Conservation (phyloP, 2,113 vertebrate genomes). For the Miniopterus natalensis region DNA sequence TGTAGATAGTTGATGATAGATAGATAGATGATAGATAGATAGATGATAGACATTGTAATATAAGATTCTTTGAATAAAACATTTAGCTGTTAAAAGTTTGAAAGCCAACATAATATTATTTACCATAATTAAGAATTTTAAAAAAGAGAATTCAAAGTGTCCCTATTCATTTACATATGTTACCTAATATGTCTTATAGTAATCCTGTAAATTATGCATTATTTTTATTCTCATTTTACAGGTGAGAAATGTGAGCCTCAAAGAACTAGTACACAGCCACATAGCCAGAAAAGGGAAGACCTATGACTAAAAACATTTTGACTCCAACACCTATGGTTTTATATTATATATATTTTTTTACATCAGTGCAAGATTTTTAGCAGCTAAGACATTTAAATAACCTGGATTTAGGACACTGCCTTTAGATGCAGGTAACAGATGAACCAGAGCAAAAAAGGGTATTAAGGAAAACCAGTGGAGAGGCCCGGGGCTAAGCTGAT, state of each 20-base stretch:
- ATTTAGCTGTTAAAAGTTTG: background rate
- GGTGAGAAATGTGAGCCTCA: background rate
- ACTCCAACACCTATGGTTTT: background rate
- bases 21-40: background rate
- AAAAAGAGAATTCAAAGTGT: background rate
- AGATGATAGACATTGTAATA: background rate
- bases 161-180: background rate
- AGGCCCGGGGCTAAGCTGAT: background rate
- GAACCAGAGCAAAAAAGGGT: background rate
- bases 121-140: background rate
- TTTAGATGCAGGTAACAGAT: background rate
- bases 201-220: conserved; percentile 29
- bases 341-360: background rate
- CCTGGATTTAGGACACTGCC: background rate
- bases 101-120: conserved; percentile 24
- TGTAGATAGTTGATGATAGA: background rate
- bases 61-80: background rate
- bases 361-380: background rate
- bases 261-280: background rate
- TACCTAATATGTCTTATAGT: background rate
- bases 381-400: background rate
- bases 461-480: background rate
- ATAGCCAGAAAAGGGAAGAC: background rate
- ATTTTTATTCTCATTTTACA: conserved; percentile 52
- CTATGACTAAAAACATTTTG: background rate